phyloP scores from a whole-genome alignment of 2,113 vertebrate genomes.

The Gallinago jamesoni region DNA sequence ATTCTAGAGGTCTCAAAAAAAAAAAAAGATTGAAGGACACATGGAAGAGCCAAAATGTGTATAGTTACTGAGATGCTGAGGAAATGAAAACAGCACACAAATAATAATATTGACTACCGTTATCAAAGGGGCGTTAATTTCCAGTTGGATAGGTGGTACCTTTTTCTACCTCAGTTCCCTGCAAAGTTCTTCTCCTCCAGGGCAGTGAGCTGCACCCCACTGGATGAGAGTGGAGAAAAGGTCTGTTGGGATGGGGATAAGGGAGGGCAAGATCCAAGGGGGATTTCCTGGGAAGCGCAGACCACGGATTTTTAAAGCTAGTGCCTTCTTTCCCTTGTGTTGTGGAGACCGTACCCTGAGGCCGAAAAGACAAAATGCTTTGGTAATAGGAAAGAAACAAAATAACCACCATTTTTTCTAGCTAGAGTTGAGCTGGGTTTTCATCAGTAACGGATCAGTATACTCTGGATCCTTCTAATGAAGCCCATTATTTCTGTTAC shows the following conservation, averaged over 20 bases:
- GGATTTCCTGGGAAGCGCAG: fast-evolving
- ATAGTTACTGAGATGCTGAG: not conserved
- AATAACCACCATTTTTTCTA: not conserved
- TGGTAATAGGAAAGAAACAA: not conserved
- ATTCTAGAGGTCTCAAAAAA: not conserved
- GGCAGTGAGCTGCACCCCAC: not conserved
- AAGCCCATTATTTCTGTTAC: slow-evolving; percentile 40
- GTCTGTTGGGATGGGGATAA: not conserved
- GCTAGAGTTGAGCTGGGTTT: not conserved
- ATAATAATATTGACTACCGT: not conserved
- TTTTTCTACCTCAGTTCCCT: not conserved
- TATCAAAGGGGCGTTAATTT: not conserved
- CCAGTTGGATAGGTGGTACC: not conserved
- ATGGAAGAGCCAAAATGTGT: not conserved
- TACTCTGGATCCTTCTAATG: slow-evolving; percentile 1
- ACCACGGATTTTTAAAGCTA: not conserved
- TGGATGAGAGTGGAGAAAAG: not conserved
- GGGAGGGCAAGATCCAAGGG: not conserved
- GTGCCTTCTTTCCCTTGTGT: fast-evolving
- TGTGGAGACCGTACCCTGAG: not conserved
- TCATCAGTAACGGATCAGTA: not conserved
- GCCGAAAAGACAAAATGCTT: not conserved
- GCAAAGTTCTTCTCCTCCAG: not conserved
- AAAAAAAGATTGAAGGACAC: not conserved
- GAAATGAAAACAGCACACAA: not conserved